phyloP scores from a whole-genome alignment of 2,113 vertebrate genomes.

The Amblyornis subalaris region DNA sequence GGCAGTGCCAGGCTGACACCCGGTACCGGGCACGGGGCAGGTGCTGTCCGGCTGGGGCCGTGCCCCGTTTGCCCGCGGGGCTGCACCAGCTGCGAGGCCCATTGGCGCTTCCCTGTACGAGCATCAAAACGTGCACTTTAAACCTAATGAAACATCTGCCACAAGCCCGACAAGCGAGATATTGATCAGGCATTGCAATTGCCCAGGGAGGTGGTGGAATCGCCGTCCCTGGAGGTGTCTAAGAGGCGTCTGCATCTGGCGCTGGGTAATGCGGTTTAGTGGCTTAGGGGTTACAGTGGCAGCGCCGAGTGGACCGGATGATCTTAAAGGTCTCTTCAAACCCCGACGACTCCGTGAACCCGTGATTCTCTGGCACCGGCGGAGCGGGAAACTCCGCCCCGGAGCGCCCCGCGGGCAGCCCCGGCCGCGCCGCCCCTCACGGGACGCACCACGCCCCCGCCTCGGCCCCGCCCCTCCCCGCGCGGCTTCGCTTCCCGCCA shows the following conservation, averaged over 20 bases:
- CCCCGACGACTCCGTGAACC: fast-evolving
- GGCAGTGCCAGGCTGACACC: fast-evolving
- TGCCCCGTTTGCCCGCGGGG: not conserved
- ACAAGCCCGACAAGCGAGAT: too few relatives aligned
- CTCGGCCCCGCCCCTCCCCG: not conserved
- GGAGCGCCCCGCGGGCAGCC: too few relatives aligned
- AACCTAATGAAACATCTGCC: not conserved
- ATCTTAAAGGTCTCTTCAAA: not conserved
- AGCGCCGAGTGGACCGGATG: not conserved
- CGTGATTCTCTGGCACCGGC: fast-evolving
- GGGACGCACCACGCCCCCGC: fast-evolving
- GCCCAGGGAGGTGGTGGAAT: not conserved
- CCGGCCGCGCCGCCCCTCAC: not conserved
- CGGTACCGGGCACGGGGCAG: not conserved
- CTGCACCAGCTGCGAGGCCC: not conserved
- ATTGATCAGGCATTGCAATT: not conserved
- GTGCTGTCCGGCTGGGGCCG: fast-evolving
- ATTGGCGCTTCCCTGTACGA: fast-evolving
- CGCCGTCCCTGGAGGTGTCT: not conserved
- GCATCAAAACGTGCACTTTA: not conserved
- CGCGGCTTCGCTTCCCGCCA: not conserved
- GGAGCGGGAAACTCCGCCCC: fast-evolving
- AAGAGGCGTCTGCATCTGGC: not conserved
- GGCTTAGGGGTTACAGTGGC: not conserved
- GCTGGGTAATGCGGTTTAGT: not conserved